Evolutionary conservation across 2,888 invertebrate genomes (phyloP).

Genomic region (Drosophila cracens): DNA sequence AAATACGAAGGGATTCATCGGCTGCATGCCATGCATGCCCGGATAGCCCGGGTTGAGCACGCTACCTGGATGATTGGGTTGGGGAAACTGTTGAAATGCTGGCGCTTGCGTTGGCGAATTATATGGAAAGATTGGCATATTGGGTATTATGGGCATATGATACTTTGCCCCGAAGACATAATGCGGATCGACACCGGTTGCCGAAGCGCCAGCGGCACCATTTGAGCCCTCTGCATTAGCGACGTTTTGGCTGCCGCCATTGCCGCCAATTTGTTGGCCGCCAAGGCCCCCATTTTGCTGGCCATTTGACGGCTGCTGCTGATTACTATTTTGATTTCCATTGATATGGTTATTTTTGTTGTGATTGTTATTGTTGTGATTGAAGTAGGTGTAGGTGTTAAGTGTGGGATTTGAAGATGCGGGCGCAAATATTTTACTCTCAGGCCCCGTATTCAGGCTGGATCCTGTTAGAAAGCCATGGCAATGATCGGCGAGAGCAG

Average conservation of each 20-base stretch:
- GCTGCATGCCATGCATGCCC: constrained; percentile 79
- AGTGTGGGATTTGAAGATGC: constrained; percentile 83
- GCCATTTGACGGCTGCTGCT: constrained; percentile 10
- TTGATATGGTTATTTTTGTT: constrained; percentile 51
- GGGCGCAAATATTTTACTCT: constrained; percentile 79
- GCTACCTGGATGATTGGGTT: constrained; percentile 85
- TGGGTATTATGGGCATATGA: constrained; percentile 82
- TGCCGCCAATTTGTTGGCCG: constrained; percentile 41
- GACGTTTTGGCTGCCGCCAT: constrained; percentile 31
- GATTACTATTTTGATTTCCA: constrained; percentile 22
- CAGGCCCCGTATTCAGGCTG: constrained; percentile 84
- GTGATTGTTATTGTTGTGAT: constrained; percentile 50
- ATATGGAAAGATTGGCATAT: constrained; percentile 84
- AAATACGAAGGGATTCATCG: constrained; percentile 84
- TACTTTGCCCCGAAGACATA: constrained; percentile 84
- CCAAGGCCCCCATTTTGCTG: constrained; percentile 38
- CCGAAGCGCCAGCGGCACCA: constrained; percentile 67
- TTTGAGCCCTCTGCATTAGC: constrained; percentile 42
- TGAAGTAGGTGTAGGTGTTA: constrained; percentile 80
- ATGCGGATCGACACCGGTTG: constrained; percentile 83
- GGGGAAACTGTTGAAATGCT: constrained; percentile 85
- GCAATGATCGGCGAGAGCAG: constrained; percentile 18
- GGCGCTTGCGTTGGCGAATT: constrained; percentile 83
- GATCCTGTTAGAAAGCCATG: constrained; percentile 79
- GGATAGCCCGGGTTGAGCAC: constrained; percentile 83